Conservation (phyloP, 2,113 vertebrate genomes). For the Otolemur garnettii region DNA sequence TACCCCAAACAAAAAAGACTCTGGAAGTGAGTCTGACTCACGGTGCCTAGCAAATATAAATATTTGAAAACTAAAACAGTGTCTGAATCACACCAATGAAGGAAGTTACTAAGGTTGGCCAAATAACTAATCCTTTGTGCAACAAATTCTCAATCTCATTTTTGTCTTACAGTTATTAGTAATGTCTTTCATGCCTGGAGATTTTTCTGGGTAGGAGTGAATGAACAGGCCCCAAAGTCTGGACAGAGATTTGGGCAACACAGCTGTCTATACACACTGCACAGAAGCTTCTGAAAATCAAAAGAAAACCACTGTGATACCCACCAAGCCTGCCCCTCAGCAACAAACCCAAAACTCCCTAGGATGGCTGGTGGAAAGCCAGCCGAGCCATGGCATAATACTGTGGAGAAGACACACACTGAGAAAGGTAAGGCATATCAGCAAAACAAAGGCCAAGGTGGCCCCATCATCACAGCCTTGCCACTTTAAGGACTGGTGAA, state of each 20-base stretch:
- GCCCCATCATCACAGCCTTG: background rate
- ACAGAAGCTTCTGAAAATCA: background rate
- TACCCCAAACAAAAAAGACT: background rate
- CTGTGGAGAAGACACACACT: background rate
- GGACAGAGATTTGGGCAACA: background rate
- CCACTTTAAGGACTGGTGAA: background rate
- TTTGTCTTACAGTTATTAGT: background rate
- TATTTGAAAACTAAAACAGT: background rate
- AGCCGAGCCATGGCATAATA: background rate
- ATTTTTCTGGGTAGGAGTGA: background rate
- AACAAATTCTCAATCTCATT: background rate
- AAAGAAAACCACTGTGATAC: background rate
- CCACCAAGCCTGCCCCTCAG: background rate
- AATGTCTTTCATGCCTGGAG: background rate
- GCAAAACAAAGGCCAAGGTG: background rate
- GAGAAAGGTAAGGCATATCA: background rate
- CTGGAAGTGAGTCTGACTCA: background rate
- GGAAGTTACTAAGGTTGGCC: background rate
- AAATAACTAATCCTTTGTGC: background rate
- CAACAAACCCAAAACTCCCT: background rate
- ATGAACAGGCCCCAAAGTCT: background rate
- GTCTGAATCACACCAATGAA: background rate
- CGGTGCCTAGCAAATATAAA: accelerated
- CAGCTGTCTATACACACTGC: background rate
- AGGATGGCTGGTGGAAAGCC: background rate